Percentiles rank a stretch among this genome's conserved stretches.
Evolutionary conservation across 2,113 vertebrate species (phyloP).

Genomic region (Erpornis zantholeuca): DNA sequence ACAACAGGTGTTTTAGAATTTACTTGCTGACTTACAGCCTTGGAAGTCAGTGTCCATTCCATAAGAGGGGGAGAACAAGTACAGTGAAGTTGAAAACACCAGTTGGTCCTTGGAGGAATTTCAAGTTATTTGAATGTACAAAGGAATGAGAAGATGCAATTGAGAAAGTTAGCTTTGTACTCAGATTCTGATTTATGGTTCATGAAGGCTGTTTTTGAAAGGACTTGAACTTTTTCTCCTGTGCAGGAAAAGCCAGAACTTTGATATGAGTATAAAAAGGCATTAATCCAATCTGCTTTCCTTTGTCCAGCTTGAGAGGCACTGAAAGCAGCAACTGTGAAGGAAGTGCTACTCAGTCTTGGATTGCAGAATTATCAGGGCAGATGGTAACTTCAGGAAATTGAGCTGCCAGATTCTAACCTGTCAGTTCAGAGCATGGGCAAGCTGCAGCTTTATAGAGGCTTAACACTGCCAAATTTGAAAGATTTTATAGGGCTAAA

Average conservation of each 20-base stretch:
- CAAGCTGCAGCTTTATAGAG: conserved; percentile 25
- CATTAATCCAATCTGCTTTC: not conserved
- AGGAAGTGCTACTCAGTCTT: not conserved
- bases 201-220: not conserved
- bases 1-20: not conserved
- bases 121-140: not conserved
- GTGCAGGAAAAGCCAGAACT: not conserved
- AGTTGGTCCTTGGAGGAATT: not conserved
- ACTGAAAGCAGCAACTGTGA: not conserved
- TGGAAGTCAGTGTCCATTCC: not conserved
- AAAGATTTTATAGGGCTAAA: conserved; percentile 28
- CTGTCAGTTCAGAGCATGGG: conserved; percentile 26
- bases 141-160: not conserved
- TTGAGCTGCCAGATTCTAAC: not conserved
- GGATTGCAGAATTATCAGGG: not conserved
- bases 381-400: conserved; percentile 16
- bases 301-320: not conserved
- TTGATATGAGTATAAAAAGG: not conserved
- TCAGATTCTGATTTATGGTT: not conserved
- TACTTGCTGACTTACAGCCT: not conserved
- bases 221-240: not conserved
- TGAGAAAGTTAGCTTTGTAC: not conserved
- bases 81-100: not conserved
- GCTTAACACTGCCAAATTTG: conserved; percentile 33
- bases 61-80: not conserved